Conservation (phyloP, 2,797 vertebrate species). For the Artibeus jamaicensis region DNA sequence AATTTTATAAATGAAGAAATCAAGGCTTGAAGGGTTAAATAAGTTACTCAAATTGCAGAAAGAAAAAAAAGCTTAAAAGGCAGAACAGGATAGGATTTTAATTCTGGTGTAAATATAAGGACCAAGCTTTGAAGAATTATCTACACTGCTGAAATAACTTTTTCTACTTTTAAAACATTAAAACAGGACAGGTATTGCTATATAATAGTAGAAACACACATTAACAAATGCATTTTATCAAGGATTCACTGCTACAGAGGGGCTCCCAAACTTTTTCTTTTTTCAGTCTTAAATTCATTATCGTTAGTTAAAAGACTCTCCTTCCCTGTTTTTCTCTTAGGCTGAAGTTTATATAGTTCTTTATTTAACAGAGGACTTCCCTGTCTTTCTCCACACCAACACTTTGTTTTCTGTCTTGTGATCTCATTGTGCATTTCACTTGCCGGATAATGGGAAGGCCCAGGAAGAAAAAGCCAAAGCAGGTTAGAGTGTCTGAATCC, state of each 20-base stretch:
- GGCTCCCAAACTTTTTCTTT: background rate
- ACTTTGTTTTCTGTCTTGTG: background rate
- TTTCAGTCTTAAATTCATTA: background rate
- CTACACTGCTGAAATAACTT: background rate
- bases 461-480: background rate
- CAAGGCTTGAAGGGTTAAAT: background rate
- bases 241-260: background rate
- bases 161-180: conserved; percentile 9
- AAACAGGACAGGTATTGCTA: background rate
- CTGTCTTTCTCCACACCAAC: background rate
- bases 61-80: background rate
- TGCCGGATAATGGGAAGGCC: background rate
- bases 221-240: conserved; percentile 8
- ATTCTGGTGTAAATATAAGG: background rate
- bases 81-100: background rate
- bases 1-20: conserved; percentile 9
- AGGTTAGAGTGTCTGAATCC: background rate
- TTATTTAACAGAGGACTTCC: background rate
- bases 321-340: background rate
- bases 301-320: background rate
- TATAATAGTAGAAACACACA: background rate
- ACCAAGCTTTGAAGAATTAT: background rate
- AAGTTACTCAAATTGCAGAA: background rate
- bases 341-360: background rate
- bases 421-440: background rate